Percentiles rank a stretch among this genome's conserved stretches.
These are phyloP conservation scores for Porites evermanni DNA, from an alignment of 92 coral and sea anemone species.

Conservation along the genomic window DNA sequence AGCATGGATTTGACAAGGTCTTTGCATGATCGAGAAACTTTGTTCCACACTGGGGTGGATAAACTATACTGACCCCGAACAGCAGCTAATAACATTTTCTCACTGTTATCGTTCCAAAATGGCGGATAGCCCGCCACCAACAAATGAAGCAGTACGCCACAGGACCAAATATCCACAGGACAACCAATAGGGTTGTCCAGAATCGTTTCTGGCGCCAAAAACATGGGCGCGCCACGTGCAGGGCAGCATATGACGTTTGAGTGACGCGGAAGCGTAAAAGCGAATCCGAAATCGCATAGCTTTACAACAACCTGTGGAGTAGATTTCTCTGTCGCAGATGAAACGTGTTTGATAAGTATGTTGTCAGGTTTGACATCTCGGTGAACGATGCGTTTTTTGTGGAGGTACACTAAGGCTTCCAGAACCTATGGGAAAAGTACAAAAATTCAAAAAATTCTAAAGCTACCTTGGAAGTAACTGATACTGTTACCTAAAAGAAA, in stretches of 20 bases:
- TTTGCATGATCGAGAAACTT: slow-evolving; percentile 74
- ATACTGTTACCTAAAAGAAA: not conserved
- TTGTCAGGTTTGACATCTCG: slow-evolving; percentile 98
- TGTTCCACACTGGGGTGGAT: slow-evolving; percentile 76
- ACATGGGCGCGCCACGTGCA: slow-evolving; percentile 97
- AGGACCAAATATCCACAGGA: slow-evolving; percentile 95
- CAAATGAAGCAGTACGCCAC: slow-evolving; percentile 86
- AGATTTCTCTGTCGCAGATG: slow-evolving; percentile 41
- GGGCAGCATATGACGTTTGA: slow-evolving; percentile 73
- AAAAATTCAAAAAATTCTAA: too few species aligned
- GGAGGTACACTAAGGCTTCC: slow-evolving; percentile 86
- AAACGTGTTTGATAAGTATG: slow-evolving; percentile 77
- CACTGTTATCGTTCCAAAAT: slow-evolving; percentile 91
- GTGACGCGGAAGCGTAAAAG: slow-evolving; percentile 73
- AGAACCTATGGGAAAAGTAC: slow-evolving; percentile 57
- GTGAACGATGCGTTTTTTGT: slow-evolving; percentile 84
- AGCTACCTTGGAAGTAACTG: not conserved
- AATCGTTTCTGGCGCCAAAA: slow-evolving; percentile 98
- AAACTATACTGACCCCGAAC: slow-evolving; percentile 77
- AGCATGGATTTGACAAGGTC: slow-evolving; percentile 82
- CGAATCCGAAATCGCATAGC: slow-evolving; percentile 94
- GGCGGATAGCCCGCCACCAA: slow-evolving; percentile 96
- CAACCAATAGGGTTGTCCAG: slow-evolving; percentile 89
- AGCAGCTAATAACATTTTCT: slow-evolving; percentile 80
- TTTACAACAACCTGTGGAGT: slow-evolving; percentile 65